Evolutionary conservation across 2,113 vertebrate genomes (phyloP), one percentile per base, ranked within the genome.

Genomic region (Rhombomys opimus): DNA sequence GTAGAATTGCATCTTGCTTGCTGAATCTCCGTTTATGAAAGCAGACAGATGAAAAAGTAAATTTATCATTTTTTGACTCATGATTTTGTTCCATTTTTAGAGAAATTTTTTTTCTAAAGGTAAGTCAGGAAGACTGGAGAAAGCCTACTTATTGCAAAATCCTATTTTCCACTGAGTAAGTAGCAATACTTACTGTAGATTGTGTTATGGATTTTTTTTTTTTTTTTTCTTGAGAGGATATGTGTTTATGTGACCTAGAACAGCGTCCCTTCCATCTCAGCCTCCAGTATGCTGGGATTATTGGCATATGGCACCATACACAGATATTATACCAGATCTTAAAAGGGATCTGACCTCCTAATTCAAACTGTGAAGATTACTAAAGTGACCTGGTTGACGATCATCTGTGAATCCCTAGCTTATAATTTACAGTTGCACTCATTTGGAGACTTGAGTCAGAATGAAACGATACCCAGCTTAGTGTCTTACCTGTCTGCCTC

Each of bases 1-100:
- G 15, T 65, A 93, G 82, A 95, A 94, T 92, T 94, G 89, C 22
- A 85, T 94, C 20, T 90, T 84, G 52, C 27, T n/a, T 70, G 22
- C 12, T 80, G 12, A 72, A 68, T 87, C 30, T 63, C 85, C 9
- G 38, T 61, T 87, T 95, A 18, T 90, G 18, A 92, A 76, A 75
- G 38, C 38, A 95, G 61, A 38, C 46, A 90, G n/a, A 81, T 54
- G 11, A n/a, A 87, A 92, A 91, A 50, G n/a, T 86, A 72, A 11
- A 87, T 80, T 92, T 38, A 65, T 68, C 68, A 89, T 93, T 95
- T 52, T 8, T 38, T 91, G 38, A 10, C 8, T 30, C 30, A 32
- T 86, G 92, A 22, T 94, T 81, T 52, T 32, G 6, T 92, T 65
- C 3, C 10, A 14, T 75, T 87, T 94, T 92, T n/a, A 90, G 57